Base-by-base conservation (phyloP, 2,797 vertebrate species). In the Cygnus olor region DNA sequence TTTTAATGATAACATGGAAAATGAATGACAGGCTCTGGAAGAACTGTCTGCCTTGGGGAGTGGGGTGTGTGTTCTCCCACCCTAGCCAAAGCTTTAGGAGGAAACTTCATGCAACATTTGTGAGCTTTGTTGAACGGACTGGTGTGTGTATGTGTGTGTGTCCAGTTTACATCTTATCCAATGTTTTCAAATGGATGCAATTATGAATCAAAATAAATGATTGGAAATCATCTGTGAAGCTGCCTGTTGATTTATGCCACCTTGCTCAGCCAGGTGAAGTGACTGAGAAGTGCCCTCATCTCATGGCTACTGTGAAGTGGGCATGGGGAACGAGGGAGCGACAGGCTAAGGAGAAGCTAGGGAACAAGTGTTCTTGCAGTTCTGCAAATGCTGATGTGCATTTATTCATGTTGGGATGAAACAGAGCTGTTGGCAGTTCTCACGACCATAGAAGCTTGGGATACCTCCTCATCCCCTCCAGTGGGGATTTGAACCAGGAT, bases 151-250 rank as follows among this genome's bases (percentile, higher is more conserved):
- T 47, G 66, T 40, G 40, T 68, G 38, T 71, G 68, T 76, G 61
- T 89, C 91, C 40, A 32, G 78, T 95, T 89, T 93, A 53, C 66
- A 89, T 90, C 18, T 3, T 90, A 53, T 54, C 81, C 76, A 85
- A 20, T 94, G 74, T 95, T 92, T 95, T 44, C 57, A 94, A 79
- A 66, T 94, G 68, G 36, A 60, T 96, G 82, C 45, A 77, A 42
- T 88, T 89, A 47, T 65, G 28, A 88, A 63, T 89, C 14, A 56
- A 95, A 97, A 96, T 97, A 95, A 94, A 95, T 73, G 2, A 87
- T 69, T 78, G 70, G 77, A 89, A 89, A 30, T 49, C 0, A 65
- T 84, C 34, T 78, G 13, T 89, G 47, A 36, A 88, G 63, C 85
- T 56, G n/a, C 58, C 54, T 93, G 9, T 88, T 96, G 58, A 90